Evolutionary conservation across 2,797 vertebrate species (phyloP), one percentile per base, ranked within the genome.

Genomic region (Mormyrops boulengeri): DNA sequence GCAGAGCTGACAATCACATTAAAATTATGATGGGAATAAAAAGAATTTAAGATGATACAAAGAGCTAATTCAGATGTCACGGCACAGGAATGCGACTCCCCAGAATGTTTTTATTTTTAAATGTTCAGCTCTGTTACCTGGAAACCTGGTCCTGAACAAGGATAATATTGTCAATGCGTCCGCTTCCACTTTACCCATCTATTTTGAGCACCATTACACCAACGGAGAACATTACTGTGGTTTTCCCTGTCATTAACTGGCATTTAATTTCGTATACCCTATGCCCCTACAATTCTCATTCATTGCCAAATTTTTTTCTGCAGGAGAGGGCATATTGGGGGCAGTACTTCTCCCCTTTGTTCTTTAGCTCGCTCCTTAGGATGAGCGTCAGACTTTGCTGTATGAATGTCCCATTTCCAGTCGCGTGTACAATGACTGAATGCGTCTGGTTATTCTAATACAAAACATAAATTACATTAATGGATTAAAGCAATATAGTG

Each of bases 121-220:
- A 90, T 86, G 60, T 49, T 87, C 85, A 88, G 53, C 57, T 88
- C 69, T 19, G 91, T 93, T 90, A 89, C 91, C 90, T 91, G 90
- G 91, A 91, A 91, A 92, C 91, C 55, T n/a, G 4, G 92, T 94
- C 94, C 93, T 93, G 91, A 94, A 93, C 90, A 92, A 92, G 93
- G 91, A 92, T 93, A 94, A 94, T 94, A 94, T 94, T 93, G 93
- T 95, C 93, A 95, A 94, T 94, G 92, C 91, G 93, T 95, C 94
- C 93, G 89, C 94, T 94, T 95, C 92, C 92, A 94, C 94, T 94
- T 94, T 57, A n/a, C 53, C 22, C 73, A 53, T 22, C 53, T 69
- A 90, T 92, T 88, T 80, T 57, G 50, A 44, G 90, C 88, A 89
- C 89, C 92, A 91, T 89, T 90, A 90, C 90, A 88, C 90, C 90